Evolutionary conservation across 2,797 vertebrate genomes (phyloP).

Genomic region (Nyctalus aviator): DNA sequence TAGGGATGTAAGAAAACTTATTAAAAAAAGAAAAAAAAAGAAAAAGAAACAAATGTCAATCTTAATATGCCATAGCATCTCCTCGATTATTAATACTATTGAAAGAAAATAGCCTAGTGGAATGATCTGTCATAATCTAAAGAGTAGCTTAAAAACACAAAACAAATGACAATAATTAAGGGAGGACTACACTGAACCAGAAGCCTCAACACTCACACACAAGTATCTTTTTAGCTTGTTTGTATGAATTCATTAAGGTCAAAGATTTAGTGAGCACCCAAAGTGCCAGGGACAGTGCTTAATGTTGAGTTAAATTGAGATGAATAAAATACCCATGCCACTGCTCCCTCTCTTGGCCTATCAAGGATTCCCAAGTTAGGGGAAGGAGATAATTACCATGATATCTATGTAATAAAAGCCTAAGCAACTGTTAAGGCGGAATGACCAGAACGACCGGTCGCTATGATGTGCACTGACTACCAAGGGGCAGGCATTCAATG

Average conservation of each 20-base stretch:
- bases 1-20: conserved; percentile 7
- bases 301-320: background rate
- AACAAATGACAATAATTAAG: conserved; percentile 53
- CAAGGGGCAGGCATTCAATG: too few species aligned
- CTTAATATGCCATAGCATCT: background rate
- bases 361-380: background rate
- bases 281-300: background rate
- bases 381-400: background rate
- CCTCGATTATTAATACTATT: conserved; percentile 18
- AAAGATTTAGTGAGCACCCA: conserved; percentile 50
- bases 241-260: conserved; percentile 41
- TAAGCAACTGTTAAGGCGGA: too few species aligned
- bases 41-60: background rate
- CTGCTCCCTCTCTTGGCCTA: background rate
- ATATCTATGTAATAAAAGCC: background rate
- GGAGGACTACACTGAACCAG: conserved; percentile 48
- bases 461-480: too few species aligned
- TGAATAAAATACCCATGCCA: background rate
- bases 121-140: conserved; percentile 53
- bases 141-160: conserved; percentile 40
- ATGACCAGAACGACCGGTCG: too few species aligned
- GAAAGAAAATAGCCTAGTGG: conserved; percentile 21
- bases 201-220: background rate
- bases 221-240: conserved; percentile 55
- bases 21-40: background rate